Conservation (phyloP, 1,140 invertebrate genomes). For the Drosophila saltans region DNA sequence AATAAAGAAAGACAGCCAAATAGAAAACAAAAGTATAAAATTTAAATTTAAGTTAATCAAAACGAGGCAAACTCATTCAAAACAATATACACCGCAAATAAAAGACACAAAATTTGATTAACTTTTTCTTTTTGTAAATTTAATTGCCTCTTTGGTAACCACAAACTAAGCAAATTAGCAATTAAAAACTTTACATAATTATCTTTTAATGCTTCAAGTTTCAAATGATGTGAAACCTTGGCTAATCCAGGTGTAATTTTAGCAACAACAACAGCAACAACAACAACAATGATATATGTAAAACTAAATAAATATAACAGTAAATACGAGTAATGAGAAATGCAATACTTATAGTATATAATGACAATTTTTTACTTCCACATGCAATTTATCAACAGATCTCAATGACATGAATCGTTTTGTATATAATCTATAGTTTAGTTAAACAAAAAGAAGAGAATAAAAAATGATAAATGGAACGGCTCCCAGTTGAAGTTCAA, state of each 20-base stretch:
- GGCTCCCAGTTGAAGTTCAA: background rate
- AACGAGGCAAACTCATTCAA: background rate
- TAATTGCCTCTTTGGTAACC: background rate
- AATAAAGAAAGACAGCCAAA: no score
- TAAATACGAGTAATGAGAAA: conserved; percentile 32
- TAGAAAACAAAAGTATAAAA: no score
- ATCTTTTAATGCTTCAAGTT: conserved; percentile 3
- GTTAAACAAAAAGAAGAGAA: background rate
- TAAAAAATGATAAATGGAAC: background rate
- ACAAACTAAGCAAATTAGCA: background rate
- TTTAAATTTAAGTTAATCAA: no score
- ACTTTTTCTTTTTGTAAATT: background rate
- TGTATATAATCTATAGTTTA: conserved; percentile 40
- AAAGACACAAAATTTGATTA: background rate
- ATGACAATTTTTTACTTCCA: conserved; percentile 37
- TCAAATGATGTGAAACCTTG: conserved; percentile 2
- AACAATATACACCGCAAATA: background rate
- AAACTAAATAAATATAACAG: conserved; percentile 41
- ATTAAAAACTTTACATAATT: background rate
- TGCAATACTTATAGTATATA: conserved; percentile 23
- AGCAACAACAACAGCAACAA: background rate
- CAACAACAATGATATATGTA: background rate
- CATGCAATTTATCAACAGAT: conserved; percentile 54
- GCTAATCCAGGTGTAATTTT: conserved; percentile 4
- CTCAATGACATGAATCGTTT: conserved; percentile 41